phyloP scores from a whole-genome alignment of 2,797 vertebrate species.

The Adelosebastes latens region DNA sequence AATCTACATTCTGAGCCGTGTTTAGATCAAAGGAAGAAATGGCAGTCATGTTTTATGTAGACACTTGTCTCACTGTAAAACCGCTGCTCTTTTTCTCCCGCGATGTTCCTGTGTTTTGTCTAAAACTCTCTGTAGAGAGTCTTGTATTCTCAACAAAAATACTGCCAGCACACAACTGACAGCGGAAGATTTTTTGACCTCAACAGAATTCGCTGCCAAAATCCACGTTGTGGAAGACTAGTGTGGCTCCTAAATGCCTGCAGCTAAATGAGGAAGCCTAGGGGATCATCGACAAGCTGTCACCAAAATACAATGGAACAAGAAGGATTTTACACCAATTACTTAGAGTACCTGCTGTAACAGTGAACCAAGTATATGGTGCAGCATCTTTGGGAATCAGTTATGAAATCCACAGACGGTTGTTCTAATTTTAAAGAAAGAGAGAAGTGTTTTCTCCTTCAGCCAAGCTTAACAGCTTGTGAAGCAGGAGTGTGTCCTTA shows the following conservation, averaged over 20 bases:
- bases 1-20: slow-evolving; percentile 35
- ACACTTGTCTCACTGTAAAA: slow-evolving; percentile 17
- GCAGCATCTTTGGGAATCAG: slow-evolving; percentile 17
- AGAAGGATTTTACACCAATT: slow-evolving; percentile 57
- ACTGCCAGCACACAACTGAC: slow-evolving; percentile 19
- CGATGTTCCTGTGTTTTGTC: slow-evolving; percentile 15
- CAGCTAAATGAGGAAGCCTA: slow-evolving; percentile 34
- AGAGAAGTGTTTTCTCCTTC: not conserved
- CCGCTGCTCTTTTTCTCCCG: not conserved
- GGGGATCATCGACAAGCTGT: slow-evolving; percentile 56
- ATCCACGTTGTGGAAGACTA: slow-evolving; percentile 6
- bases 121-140: slow-evolving; percentile 20
- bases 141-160: slow-evolving; percentile 40
- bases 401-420: slow-evolving; percentile 4
- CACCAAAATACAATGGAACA: slow-evolving; percentile 40
- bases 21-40: slow-evolving; percentile 44
- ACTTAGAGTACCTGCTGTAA: slow-evolving; percentile 39
- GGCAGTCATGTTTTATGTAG: slow-evolving; percentile 32
- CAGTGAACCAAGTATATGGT: not conserved
- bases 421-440: slow-evolving; percentile 7
- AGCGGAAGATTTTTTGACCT: slow-evolving; percentile 38
- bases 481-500: not conserved
- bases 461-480: not conserved
- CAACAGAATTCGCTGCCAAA: slow-evolving; percentile 35
- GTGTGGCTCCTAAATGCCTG: slow-evolving; percentile 36